These are phyloP conservation scores for Rhea pennata DNA, from an alignment of 2,113 vertebrate species.

Conservation along the genomic window DNA sequence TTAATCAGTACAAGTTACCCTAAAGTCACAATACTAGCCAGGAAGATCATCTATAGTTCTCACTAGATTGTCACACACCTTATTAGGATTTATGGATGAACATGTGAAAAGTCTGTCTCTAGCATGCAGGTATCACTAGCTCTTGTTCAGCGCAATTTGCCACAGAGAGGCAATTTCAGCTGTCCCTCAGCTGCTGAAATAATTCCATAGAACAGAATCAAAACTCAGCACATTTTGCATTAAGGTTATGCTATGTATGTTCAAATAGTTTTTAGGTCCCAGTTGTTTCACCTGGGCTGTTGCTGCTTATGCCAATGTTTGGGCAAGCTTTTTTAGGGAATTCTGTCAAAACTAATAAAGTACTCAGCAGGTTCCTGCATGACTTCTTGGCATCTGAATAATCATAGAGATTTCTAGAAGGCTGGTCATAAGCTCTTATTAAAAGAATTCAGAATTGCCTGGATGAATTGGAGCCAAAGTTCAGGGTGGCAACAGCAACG, in stretches of 20 bases:
- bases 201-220: background rate
- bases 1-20: background rate
- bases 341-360: background rate
- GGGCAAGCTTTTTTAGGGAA: background rate
- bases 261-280: background rate
- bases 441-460: background rate
- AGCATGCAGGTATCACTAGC: background rate
- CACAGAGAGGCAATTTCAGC: background rate
- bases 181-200: background rate
- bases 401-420: background rate
- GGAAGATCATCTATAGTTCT: background rate
- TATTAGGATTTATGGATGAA: background rate
- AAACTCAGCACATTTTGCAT: background rate
- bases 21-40: background rate
- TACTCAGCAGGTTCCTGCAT: background rate
- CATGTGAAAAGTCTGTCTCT: background rate
- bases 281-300: too few species aligned
- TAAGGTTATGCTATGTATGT: background rate
- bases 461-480: background rate
- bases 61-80: background rate
- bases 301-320: background rate
- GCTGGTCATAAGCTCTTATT: background rate
- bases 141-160: background rate
- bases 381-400: background rate
- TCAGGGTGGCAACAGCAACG: background rate